Base-by-base conservation (phyloP, 2,888 invertebrate species). In the Lomographa bimaculata region DNA sequence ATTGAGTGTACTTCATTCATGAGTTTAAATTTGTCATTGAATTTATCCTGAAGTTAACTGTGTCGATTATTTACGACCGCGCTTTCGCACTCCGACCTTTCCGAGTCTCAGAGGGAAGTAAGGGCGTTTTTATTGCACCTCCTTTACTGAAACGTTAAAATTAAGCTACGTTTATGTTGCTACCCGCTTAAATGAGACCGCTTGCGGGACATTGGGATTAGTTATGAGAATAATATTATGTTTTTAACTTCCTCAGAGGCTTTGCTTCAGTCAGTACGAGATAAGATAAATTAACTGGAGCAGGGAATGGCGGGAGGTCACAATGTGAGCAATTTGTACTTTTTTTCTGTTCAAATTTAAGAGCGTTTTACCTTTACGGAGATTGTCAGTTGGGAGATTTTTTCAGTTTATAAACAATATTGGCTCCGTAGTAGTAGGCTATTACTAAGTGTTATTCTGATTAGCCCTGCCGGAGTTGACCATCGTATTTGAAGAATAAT, bases 21-120 rank as follows among this genome's bases (percentile, higher is more conserved):
- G 54, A 61, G 60, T 61, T 61, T 64, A 74, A 71, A 3, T 59
- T 72, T 69, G 54, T 59, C 54, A 64, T 63, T 72, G 63, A 70
- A 64, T 56, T 57, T 61, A 66, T 61, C 63, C 67, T 62, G 56
- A 60, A 68, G 66, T 67, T 71, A 69, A 73, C 70, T 70, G 75
- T 71, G 66, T 59, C 66, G 71, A 74, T 75, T 74, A 75, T 75
- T 77, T 76, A 77, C 69, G 69, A 66, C 64, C 62, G 62, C 57
- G 60, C 60, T 63, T 60, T 62, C 59, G 48, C 52, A 51, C 54
- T 60, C 58, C 57, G 60, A 61, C 65, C 60, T 63, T 64, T 57
- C 43, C 42, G 51, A 57, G 50, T 54, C 62, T 64, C 60, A 49
- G 46, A 67, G 63, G 67, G 65, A 64, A 71, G 58, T 60, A 63